Evolutionary conservation across 2,113 vertebrate genomes (phyloP), one percentile per base, ranked within the genome.

Genomic region (Phrynocephalus versicolor): DNA sequence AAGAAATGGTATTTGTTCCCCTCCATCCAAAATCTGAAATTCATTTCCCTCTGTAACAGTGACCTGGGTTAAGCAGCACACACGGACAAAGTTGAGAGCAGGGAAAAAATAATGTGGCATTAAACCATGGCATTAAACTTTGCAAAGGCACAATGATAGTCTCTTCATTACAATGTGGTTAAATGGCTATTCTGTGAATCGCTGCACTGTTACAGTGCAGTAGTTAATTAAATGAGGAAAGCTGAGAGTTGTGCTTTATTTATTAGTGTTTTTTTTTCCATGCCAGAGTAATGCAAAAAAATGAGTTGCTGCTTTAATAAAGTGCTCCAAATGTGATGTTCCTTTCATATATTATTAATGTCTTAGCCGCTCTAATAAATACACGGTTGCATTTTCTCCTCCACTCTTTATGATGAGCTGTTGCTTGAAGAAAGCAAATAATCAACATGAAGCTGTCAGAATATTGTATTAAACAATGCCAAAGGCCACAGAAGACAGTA

Each of bases 151-250:
- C 65, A 85, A 72, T 60, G 91, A 77, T 1, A 62, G 51, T 73
- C 79, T 81, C 51, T 86, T 89, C 82, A 64, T 83, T 90, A 83
- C 14, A 33, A 7, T 69, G 51, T 89, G 83, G 58, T 92, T 94
- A 91, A 85, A 45, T 65, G 78, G 25, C 70, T 93, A 4, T 81
- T 88, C 71, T 90, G 60, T 58, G 82, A 86, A 77, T 84, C 91
- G 1, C 21, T 84, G 64, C 79, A 84, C 6, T 74, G 58, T 72
- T 86, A 76, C 88, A 89, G 87, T 79, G 19, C 58, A 70, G 80
- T 69, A 65, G 55, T 94, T 95, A 94, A 95, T 95, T 94, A 94
- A 92, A 82, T 92, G 39, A 92, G 89, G 75, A 21, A 73, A 80
- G 37, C 82, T 85, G 70, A 81, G 82, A 89, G 88, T 90, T 85